Evolutionary conservation across 2,113 vertebrate genomes (phyloP), one percentile per base, ranked within the genome.

Genomic region (Saccopteryx bilineata): DNA sequence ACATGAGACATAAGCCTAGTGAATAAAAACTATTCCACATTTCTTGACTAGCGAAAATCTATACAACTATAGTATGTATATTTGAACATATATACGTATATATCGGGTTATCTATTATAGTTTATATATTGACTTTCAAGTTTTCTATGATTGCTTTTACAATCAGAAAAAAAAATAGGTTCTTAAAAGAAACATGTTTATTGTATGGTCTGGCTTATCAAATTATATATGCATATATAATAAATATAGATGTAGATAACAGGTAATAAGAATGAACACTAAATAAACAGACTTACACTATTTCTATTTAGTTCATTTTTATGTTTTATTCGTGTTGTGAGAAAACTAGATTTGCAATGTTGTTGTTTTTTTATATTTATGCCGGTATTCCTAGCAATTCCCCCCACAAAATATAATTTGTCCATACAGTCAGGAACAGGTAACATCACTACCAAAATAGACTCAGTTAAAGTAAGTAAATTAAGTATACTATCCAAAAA

Each of bases 301-400:
- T 31, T 82, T 65, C 69, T 89, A 4, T 61, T 88, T 83, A 54
- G 89, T 68, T 28, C 2, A 0, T 19, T 72, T 85, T 84, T 91
- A 31, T 54, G 54, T 58, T 89, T 80, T 48, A 88, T 76, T 95
- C 31, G n/a, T 60, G 28, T 33, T 46, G 7, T 76, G 50, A 90
- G n/a, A 95, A 95, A 76, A 79, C 17, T 7, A 95, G 52, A 90
- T 56, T 93, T 90, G 28, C 72, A 15, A 48, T 63, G 24, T 93
- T 91, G 95, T 61, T 68, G 88, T 88, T 83, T 21, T 61, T 69
- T 33, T 81, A 33, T 63, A 84, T 75, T 86, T 76, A 56, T 92
- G 65, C 63, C 68, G 83, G 56, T 86, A 94, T 46, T 58, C 50
- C 87, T 2, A 95, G 58, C 18, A 68, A 21, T 72, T 68, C 26